Evolutionary conservation across 2,113 vertebrate species (phyloP).

Genomic region (Paraplagusia blochii): DNA sequence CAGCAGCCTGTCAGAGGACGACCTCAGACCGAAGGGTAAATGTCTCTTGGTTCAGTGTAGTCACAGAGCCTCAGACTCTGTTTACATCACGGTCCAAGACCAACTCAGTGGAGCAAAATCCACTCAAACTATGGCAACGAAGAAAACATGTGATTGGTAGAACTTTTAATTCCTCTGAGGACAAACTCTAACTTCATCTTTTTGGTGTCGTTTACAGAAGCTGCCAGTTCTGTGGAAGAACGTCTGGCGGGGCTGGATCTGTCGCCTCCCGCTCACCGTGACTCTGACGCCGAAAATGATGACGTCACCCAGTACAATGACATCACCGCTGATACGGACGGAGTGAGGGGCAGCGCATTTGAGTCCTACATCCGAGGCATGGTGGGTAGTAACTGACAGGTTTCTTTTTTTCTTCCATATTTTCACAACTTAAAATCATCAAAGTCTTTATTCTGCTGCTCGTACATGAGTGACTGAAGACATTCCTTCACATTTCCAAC

Average conservation of each 20-base stretch:
- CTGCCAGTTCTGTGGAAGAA: conserved; percentile 61
- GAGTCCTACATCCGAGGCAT: conserved; percentile 56
- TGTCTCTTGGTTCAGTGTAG: no score
- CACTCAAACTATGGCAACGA: no score
- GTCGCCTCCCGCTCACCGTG: conserved; percentile 17
- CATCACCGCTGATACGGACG: conserved; percentile 29
- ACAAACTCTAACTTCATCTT: background rate
- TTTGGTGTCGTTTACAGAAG: conserved; percentile 20
- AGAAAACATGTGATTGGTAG: no score
- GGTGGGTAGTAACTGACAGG: conserved; percentile 47
- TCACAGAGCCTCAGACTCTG: no score
- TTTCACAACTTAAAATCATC: background rate
- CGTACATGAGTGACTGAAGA: background rate
- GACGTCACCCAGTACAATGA: conserved; percentile 31
- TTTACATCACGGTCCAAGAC: no score
- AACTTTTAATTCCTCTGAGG: no score
- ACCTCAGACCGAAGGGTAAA: conserved; percentile 16
- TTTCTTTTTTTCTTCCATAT: background rate
- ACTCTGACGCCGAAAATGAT: conserved; percentile 41
- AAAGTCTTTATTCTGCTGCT: background rate
- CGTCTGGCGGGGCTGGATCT: conserved; percentile 51
- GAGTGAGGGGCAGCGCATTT: conserved; percentile 44
- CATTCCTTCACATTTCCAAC: conserved; percentile 2
- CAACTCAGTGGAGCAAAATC: no score
- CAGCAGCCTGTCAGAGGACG: conserved; percentile 36